Base-by-base conservation (phyloP, 2,888 invertebrate genomes). In the Mythimna vitellina region DNA sequence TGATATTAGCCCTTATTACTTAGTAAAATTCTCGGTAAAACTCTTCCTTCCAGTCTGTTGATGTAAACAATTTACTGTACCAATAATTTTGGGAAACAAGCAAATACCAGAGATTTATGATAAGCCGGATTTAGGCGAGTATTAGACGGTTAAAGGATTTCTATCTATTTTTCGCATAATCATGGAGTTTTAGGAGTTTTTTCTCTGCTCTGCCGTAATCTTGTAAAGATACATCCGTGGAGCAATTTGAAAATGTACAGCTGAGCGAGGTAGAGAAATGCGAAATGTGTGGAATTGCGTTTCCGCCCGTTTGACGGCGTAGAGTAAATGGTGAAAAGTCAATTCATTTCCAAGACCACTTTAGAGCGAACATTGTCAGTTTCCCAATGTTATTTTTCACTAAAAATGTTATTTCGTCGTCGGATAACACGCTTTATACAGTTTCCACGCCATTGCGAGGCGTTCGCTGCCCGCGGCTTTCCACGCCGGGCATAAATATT, bases 401-500 rank as follows among this genome's bases (percentile, higher is more conserved):
- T 86, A 87, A 88, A 88, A 90, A 89, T 87, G 86, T 91, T 90
- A 88, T 91, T 91, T 90, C 90, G 90, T 87, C 86, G 87, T 86
- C 64, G 89, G 85, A 89, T 89, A 91, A 89, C 90, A 88, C 87
- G 87, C 85, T 90, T 89, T 89, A 88, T 85, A 87, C 81, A 72
- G 86, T 91, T 92, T 88, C 85, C 87, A 85, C 84, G 80, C 85
- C 83, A 87, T 86, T 84, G 86, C 88, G 84, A 86, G 83, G 84
- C 84, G 81, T 84, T 86, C 76, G 80, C 78, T 82, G 90, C 84
- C 84, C 82, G 86, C 79, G 87, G 87, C 86, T 85, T 83, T 86
- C 86, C 83, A 83, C 89, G 82, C 78, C 80, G 77, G 81, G 82
- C 86, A 91, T 92, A 91, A 92, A 93, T 93, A 93, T 92, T 93